Evolutionary conservation across 2,113 vertebrate genomes (phyloP), one percentile per base, ranked within the genome.

Genomic region (Lophius piscatorius): DNA sequence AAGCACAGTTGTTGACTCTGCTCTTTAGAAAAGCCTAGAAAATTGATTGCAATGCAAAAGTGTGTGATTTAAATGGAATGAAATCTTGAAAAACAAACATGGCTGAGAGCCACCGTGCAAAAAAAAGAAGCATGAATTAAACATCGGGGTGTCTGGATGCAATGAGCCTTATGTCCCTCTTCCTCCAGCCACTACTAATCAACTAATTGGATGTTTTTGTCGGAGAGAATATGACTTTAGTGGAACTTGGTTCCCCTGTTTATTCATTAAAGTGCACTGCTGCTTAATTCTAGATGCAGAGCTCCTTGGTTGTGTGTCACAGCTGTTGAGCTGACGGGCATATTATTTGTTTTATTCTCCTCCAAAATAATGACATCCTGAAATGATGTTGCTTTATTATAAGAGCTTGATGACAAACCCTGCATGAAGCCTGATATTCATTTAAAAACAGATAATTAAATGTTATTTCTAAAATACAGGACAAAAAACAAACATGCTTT

Each of bases 81-180:
- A 80, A 83, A 57, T 77, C 72, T 76, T 87, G 79, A 84, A 82
- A 73, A 86, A 87, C 31, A 17, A 78, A 59, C 74, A 68, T 40
- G 56, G 71, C 74, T 70, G 67, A 64, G 71, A 81, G 62, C 62
- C 68, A 63, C 45, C 2, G 39, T 47, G 56, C 54, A 52, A 67
- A 56, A 55, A 47, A 60, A 46, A 7, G n/a, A n/a, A 12, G 42
- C 9, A 82, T 83, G 71, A 80, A 87, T 83, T 78, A 80, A 84
- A 83, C 83, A 87, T 82, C 8, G 40, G 28, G 47, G 33, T 5
- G 20, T 23, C 49, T 14, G 16, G 63, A 72, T 12, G 48, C 63
- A 78, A 72, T 2, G 51, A 66, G 48, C 50, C 47, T 55, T 13
- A n/a, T 60, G 71, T 72, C 69, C 58, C 11, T 33, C 50, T 68